phyloP scores from a whole-genome alignment of 2,797 vertebrate species.

The Acrossocheilus wenchowensis region DNA sequence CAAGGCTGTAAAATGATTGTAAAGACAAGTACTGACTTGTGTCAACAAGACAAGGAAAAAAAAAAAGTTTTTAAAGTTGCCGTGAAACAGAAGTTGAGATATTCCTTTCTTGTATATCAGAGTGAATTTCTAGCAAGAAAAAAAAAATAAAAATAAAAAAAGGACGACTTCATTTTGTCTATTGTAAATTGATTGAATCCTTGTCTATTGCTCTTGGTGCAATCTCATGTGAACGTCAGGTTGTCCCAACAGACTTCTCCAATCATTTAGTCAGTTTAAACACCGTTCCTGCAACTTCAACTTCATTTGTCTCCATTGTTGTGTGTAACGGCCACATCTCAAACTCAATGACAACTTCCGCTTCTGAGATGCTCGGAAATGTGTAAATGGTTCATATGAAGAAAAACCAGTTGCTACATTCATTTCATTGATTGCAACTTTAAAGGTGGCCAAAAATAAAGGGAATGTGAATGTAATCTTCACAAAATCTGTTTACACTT shows the following conservation, averaged over 20 bases:
- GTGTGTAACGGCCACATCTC: neutral
- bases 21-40: neutral
- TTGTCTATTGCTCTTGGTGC: neutral
- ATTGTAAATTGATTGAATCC: neutral
- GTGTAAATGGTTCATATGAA: neutral
- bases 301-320: neutral
- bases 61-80: neutral
- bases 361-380: neutral
- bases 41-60: neutral
- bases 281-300: too few species aligned
- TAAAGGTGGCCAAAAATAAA: neutral
- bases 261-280: neutral
- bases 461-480: neutral
- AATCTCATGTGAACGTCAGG: neutral
- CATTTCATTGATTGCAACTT: neutral
- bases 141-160: neutral
- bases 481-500: neutral
- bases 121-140: neutral
- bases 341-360: neutral
- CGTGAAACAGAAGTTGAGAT: neutral
- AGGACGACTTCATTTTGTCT: neutral
- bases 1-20: neutral
- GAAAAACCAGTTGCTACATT: neutral
- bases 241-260: neutral
- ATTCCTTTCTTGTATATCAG: neutral